These are phyloP conservation scores for Notothenia coriiceps DNA, from an alignment of 2,113 vertebrate genomes.

Conservation along the genomic window DNA sequence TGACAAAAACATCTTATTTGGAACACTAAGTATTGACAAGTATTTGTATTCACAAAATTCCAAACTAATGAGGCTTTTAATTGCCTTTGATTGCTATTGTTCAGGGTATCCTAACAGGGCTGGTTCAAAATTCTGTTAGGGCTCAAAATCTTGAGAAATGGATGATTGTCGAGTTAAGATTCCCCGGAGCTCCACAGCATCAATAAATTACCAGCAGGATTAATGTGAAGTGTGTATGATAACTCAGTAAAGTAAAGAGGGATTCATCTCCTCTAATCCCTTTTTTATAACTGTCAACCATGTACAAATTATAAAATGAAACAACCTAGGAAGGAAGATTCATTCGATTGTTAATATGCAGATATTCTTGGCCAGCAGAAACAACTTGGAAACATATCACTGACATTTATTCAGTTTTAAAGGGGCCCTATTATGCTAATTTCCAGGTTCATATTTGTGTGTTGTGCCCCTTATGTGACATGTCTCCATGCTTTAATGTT, in stretches of 20 bases:
- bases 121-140: slow-evolving; percentile 1
- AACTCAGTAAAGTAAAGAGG: neutral
- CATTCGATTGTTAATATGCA: neutral
- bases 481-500: no score
- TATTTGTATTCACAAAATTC: slow-evolving; percentile 33
- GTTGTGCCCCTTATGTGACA: no score
- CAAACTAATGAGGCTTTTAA: slow-evolving; percentile 60
- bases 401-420: neutral
- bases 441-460: no score
- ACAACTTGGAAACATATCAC: no score
- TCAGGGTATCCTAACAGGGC: slow-evolving; percentile 13
- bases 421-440: neutral
- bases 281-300: neutral
- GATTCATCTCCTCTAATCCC: neutral
- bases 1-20: neutral
- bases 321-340: neutral
- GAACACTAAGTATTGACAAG: slow-evolving; percentile 24
- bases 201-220: neutral
- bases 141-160: slow-evolving; percentile 13
- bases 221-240: neutral
- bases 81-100: slow-evolving; percentile 45
- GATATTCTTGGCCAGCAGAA: no score
- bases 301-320: neutral
- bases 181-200: slow-evolving; percentile 15
- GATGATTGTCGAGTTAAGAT: slow-evolving; percentile 27